A percentile compares a stretch with the other conserved stretches of the same genome.
These are phyloP conservation scores for Riptortus pedestris DNA, from an alignment of 1,140 invertebrate genomes.

Conservation along the genomic window DNA sequence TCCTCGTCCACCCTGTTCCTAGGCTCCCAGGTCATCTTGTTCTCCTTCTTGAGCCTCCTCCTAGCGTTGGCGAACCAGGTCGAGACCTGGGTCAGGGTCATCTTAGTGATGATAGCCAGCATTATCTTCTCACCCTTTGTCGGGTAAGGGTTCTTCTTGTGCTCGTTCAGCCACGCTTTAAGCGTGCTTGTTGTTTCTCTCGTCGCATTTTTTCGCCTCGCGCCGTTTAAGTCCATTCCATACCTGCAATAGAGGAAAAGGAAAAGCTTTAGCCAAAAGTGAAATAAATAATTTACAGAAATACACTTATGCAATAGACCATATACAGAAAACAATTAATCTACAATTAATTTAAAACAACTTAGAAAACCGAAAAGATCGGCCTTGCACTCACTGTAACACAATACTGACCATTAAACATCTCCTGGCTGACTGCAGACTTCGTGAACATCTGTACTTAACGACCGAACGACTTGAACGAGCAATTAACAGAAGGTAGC, in stretches of 20 bases:
- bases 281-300: background rate
- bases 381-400: no score
- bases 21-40: slow-evolving; percentile 98
- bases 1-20: slow-evolving; percentile 81
- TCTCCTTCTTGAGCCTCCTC: slow-evolving; percentile 93
- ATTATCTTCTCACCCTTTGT: slow-evolving; percentile 99
- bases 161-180: slow-evolving; percentile 96
- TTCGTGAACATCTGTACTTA: no score
- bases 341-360: no score
- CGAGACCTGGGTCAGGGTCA: slow-evolving; percentile 96
- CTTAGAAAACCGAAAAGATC: no score
- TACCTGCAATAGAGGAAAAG: slow-evolving; percentile 55
- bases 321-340: no score
- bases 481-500: no score
- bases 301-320: no score
- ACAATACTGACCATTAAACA: no score
- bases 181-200: slow-evolving; percentile 92
- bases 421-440: no score
- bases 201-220: slow-evolving; percentile 91
- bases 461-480: no score
- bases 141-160: slow-evolving; percentile 97
- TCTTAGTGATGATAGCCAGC: slow-evolving; percentile 96
- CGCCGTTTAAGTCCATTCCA: slow-evolving; percentile 80
- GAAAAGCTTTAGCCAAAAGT: background rate
- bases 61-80: slow-evolving; percentile 99